phyloP scores from a whole-genome alignment of 2,797 vertebrate genomes.

The Smutsia gigantea region DNA sequence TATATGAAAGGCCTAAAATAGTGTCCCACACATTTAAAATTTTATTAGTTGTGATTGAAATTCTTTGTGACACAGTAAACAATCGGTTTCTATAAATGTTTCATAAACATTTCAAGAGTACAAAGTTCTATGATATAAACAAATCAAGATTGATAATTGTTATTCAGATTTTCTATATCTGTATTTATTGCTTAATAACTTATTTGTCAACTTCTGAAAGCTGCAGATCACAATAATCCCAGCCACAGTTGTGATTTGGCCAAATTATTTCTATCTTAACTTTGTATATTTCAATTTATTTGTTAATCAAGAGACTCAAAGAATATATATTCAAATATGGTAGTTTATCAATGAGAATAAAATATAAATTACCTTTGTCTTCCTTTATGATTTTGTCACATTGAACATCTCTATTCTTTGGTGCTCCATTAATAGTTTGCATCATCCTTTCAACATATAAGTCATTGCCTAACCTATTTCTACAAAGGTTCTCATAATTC shows the following conservation, averaged over 20 bases:
- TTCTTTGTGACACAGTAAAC: neutral
- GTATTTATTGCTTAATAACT: neutral
- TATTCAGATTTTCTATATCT: slow-evolving; percentile 8
- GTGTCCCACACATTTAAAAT: neutral
- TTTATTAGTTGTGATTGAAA: neutral
- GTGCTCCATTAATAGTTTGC: slow-evolving; percentile 90
- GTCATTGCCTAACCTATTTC: slow-evolving; percentile 87
- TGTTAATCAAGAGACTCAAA: slow-evolving; percentile 6
- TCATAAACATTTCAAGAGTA: neutral
- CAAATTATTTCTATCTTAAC: slow-evolving; percentile 45
- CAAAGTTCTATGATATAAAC: neutral
- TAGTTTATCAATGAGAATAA: slow-evolving; percentile 1
- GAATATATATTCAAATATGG: neutral
- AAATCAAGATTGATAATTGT: slow-evolving; percentile 20
- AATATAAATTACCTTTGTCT: slow-evolving; percentile 89
- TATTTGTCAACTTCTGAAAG: slow-evolving; percentile 40
- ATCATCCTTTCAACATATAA: slow-evolving; percentile 88
- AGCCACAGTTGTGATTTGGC: neutral
- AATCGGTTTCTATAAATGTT: slow-evolving; percentile 7
- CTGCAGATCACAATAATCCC: neutral
- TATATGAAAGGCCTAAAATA: neutral
- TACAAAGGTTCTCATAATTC: slow-evolving; percentile 88
- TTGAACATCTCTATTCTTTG: slow-evolving; percentile 92
- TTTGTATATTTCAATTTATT: slow-evolving; percentile 5
- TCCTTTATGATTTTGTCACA: slow-evolving; percentile 84